Evolutionary conservation across 92 coral and sea anemone species (phyloP), one percentile per base, ranked within the genome.

Genomic region (Nematostella vectensis): DNA sequence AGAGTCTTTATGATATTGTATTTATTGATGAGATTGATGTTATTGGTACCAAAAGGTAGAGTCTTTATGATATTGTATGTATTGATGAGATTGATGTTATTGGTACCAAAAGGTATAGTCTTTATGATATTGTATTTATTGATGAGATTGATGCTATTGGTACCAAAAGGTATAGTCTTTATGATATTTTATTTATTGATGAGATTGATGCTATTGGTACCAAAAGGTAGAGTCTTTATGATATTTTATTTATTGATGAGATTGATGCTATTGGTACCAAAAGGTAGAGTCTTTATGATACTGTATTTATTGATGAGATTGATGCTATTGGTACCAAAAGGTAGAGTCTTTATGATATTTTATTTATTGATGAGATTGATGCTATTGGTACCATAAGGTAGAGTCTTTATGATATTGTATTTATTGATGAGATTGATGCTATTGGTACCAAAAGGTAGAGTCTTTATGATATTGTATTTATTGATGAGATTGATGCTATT

Each of bases 131-230:
- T 53, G 98, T 91, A 36, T 91, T 91, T 63, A 91, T 91, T 16
- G 98, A 91, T 54, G 98, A 91, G 71, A 91, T 91, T 50, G 98
- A 91, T 71, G 98, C 98, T 54, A 87, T 89, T 25, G 97, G 97
- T 47, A 89, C 97, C 48, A 89, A 89, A 85, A 74, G 97, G 97
- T 89, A 60, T 6, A 33, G 15, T 6, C 40, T 6, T 33, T 33
- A 6, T 15, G 15, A 6, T 1, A 91, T 91, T 53, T 95, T 91
- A 36, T 91, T 91, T 63, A 91, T 91, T 16, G 98, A 91, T 54
- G 98, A 91, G 71, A 91, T 91, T 50, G 98, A 91, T 71, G 98
- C 98, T 54, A 87, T 89, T 25, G 97, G 97, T 47, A 89, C 97
- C 48, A 89, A 89, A 85, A 74, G 97, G 97, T 89, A 60, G 15